Evolutionary conservation across 64 coral and sea anemone genomes (phyloP), one percentile per base, ranked within the genome.

Genomic region (Trachythela sp.): DNA sequence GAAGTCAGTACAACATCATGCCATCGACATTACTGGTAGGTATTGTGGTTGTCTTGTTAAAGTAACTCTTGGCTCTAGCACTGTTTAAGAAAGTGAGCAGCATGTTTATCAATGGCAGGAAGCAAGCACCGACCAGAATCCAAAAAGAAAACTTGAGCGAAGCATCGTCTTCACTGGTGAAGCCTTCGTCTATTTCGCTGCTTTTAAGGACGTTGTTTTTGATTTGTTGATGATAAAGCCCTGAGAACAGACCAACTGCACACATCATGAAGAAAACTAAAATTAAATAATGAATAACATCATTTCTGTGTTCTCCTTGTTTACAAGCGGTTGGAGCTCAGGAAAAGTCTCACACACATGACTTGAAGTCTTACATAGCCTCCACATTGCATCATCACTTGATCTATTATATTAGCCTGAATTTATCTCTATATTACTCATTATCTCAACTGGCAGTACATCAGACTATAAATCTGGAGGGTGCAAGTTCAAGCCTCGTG

Each of bases 1-100:
- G 2, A 14, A 72, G 10, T 80, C 34, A 80, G 33, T 80, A 80
- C 30, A 80, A 37, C 75, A 80, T 80, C 75, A 80, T 80, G 3
- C 75, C 75, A 80, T 80, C 75, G 9, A 80, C 75, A 80, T 80
- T 80, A 22, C 75, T 80, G 31, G 75, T 80, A 10, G 75, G 33
- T 2, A 80, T 80, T 2, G 75, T 80, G 8, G 31, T 80, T 37
- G 31, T 18, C 20, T 80, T 80, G 75, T 80, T 80, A 13, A 80
- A 80, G 18, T 37, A 80, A 2, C 32, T 80, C 75, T 80, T 80
- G 4, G 75, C 75, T 39, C 75, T 80, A 4, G 31, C 75, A 39
- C 75, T 80, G 33, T 80, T 80, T 6, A 80, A 30, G 75, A 80
- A 80, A 4, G 75, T 80, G 4, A 80, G 20, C 31, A 37, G 8